Evolutionary conservation across 2,797 vertebrate genomes (phyloP), one percentile per base, ranked within the genome.

Genomic region (Selene dorsalis): DNA sequence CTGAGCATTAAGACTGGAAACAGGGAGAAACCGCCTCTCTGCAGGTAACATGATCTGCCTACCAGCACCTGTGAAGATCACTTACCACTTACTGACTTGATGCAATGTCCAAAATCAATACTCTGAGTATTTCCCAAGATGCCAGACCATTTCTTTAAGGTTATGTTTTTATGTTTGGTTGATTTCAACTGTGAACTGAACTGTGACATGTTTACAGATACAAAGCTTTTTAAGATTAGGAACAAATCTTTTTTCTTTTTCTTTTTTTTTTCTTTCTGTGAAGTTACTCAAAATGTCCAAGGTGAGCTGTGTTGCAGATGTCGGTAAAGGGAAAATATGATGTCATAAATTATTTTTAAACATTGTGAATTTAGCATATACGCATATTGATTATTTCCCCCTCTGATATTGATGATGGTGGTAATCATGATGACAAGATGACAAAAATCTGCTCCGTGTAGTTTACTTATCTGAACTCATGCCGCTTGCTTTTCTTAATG

Each of bases 181-280:
- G 26, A 53, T 75, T 65, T 76, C 10, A 50, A n/a, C 65, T 39
- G 71, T 80, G 63, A 77, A 73, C 60, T 64, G 35, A 70, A 57
- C 38, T 53, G 35, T 64, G 32, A 63, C 32, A 10, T 52, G 58
- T 85, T 88, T 74, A 80, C 74, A 84, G 66, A 59, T 11, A 45
- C 17, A 45, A 60, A 50, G 38, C 45, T 26, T 79, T 70, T 73
- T 32, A 47, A 56, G 22, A 2, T 47, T 6, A 12, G 39, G 26
- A 38, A 47, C 8, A 28, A 30, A 35, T 17, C 18, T 55, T 69
- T 73, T 35, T 35, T n/a, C n/a, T 35, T 35, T 35, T 35, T 35
- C 6, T 35, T 47, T 73, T 35, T 35, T 35, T 35, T 35, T 35
- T 35, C 6, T 35, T 47, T n/a, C n/a, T 20, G 22, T 67, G 32